phyloP scores from a whole-genome alignment of 2,888 invertebrate genomes.

The Salticus scenicus region DNA sequence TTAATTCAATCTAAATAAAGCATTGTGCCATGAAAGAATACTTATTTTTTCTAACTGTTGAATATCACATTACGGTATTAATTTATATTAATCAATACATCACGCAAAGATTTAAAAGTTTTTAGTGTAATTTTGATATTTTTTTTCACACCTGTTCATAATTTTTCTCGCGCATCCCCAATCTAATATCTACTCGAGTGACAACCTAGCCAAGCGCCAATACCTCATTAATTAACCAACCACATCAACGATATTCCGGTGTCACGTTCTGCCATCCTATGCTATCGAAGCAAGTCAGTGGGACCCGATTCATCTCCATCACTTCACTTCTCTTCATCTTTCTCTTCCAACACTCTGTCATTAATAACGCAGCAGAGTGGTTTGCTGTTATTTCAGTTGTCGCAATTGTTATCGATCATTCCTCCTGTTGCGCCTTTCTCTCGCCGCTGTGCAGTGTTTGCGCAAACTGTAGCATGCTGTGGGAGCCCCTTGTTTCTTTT shows the following conservation, averaged over 20 bases:
- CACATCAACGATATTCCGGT: not conserved
- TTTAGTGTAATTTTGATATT: too few species aligned
- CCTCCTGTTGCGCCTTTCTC: constrained; percentile 2
- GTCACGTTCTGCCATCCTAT: not conserved
- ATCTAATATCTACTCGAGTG: too few species aligned
- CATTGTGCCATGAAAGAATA: too few species aligned
- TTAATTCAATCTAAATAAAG: too few species aligned
- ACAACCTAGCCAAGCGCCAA: not conserved
- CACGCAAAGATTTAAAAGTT: too few species aligned
- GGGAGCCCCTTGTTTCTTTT: not conserved
- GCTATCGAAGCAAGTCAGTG: not conserved
- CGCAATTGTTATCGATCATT: constrained; percentile 15
- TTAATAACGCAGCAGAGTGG: constrained; percentile 9
- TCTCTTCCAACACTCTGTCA: constrained; percentile 1
- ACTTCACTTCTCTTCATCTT: not conserved
- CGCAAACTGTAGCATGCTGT: not conserved
- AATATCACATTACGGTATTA: too few species aligned
- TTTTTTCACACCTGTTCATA: too few species aligned
- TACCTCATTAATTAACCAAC: constrained; percentile 3
- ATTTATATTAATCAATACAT: too few species aligned
- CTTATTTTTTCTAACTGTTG: too few species aligned
- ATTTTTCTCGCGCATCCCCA: too few species aligned
- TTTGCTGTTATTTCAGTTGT: constrained; percentile 15
- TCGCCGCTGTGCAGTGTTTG: constrained; percentile 6
- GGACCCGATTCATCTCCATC: not conserved